Percentiles rank a stretch among this genome's conserved stretches.
phyloP scores from a whole-genome alignment of 2,888 invertebrate genomes.

The Phlogophora meticulosa region DNA sequence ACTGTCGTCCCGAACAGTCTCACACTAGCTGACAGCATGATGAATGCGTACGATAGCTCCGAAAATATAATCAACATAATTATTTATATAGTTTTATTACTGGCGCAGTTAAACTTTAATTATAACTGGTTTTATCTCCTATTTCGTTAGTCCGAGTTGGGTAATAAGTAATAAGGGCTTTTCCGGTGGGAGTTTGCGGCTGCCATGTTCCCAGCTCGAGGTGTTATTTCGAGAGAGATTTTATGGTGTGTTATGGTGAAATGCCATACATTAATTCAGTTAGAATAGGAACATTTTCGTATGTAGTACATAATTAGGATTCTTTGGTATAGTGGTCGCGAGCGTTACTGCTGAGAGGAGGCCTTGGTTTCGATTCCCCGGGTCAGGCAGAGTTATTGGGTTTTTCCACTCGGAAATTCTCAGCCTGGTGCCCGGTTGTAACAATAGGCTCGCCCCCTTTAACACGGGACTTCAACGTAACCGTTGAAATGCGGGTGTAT shows the following conservation, averaged over 20 bases:
- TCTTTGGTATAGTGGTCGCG: too few relatives aligned
- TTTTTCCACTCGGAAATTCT: too few relatives aligned
- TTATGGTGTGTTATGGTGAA: conserved; percentile 27
- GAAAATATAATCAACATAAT: conserved; percentile 67
- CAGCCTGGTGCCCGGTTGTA: too few relatives aligned
- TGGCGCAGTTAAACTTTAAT: conserved; percentile 66
- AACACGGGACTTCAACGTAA: too few relatives aligned
- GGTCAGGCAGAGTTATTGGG: too few relatives aligned
- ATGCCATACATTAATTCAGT: conserved; percentile 8
- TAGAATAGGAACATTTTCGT: neutral
- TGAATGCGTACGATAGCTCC: conserved; percentile 62
- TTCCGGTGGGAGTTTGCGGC: conserved; percentile 61
- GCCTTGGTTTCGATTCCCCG: too few relatives aligned
- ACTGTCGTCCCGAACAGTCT: conserved; percentile 55
- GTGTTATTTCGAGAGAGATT: conserved; percentile 42
- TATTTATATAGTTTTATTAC: conserved; percentile 68
- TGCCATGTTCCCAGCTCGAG: conserved; percentile 33
- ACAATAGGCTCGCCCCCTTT: too few relatives aligned
- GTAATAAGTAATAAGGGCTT: conserved; percentile 62
- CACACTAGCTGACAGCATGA: conserved; percentile 58
- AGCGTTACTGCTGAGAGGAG: too few relatives aligned
- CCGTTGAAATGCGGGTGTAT: too few relatives aligned
- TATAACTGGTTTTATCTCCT: conserved; percentile 65
- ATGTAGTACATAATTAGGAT: too few relatives aligned
- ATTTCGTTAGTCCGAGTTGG: conserved; percentile 59